These are phyloP conservation scores for Perithous albicinctus DNA, from an alignment of 2,888 invertebrate genomes.

Conservation along the genomic window DNA sequence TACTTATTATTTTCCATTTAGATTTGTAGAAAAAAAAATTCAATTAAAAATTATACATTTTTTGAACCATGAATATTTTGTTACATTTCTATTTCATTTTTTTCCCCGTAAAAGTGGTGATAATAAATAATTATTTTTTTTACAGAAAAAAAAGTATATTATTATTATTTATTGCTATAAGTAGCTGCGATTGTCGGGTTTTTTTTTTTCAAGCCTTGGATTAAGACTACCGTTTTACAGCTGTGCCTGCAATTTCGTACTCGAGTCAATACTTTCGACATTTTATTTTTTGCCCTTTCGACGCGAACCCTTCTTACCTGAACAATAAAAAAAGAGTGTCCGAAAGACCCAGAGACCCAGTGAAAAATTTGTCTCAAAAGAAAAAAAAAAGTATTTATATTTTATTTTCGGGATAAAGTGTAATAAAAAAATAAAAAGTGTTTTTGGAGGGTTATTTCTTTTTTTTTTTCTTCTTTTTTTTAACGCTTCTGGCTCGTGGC, in stretches of 20 bases:
- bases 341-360: slow-evolving; percentile 54
- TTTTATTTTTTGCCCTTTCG: slow-evolving; percentile 58
- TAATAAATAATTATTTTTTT: too few species aligned
- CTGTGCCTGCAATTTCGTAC: not conserved
- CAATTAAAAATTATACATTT: too few species aligned
- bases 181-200: not conserved
- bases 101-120: too few species aligned
- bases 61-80: too few species aligned
- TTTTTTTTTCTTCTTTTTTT: too few species aligned
- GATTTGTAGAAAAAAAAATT: too few species aligned
- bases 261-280: slow-evolving; percentile 11
- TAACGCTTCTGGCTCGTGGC: slow-evolving; percentile 29
- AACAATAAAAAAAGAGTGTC: slow-evolving; percentile 58
- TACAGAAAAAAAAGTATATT: too few species aligned
- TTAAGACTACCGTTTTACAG: slow-evolving; percentile 34
- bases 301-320: slow-evolving; percentile 61
- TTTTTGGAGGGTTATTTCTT: slow-evolving; percentile 5
- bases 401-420: slow-evolving; percentile 37
- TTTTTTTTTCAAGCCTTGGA: not conserved
- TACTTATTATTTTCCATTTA: too few species aligned
- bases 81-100: too few species aligned
- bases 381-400: slow-evolving; percentile 47
- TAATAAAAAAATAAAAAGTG: slow-evolving; percentile 51
- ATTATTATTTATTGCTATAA: not conserved
- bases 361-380: slow-evolving; percentile 37